phyloP scores from a whole-genome alignment of 2,888 invertebrate genomes.

The Teinopalpus imperialis region DNA sequence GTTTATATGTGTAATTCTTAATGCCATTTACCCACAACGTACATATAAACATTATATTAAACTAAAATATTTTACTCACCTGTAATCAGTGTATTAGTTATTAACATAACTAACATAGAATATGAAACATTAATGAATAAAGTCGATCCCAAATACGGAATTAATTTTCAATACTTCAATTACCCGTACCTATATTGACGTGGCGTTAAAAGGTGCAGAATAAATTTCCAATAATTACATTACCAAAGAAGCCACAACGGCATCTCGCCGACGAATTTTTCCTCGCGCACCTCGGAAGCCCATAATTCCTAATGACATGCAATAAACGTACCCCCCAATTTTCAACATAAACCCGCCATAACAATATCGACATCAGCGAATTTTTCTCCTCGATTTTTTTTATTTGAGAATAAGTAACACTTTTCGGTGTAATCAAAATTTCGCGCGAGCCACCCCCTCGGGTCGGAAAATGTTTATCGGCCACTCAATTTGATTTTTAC shows the following conservation, averaged over 20 bases:
- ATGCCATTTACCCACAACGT: too few species aligned
- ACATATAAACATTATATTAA: too few species aligned
- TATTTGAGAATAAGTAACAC: constrained; percentile 80
- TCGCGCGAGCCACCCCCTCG: constrained; percentile 46
- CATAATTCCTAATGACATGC: constrained; percentile 83
- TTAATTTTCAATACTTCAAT: too few species aligned
- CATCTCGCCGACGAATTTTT: constrained; percentile 65
- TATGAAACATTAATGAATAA: too few species aligned
- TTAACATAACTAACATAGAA: too few species aligned
- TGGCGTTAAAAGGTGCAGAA: constrained; percentile 57
- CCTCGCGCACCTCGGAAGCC: constrained; percentile 70
- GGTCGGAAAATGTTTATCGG: constrained; percentile 68
- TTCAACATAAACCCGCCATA: constrained; percentile 81
- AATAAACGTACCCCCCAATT: constrained; percentile 82
- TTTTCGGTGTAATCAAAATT: constrained; percentile 79
- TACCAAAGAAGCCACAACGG: constrained; percentile 64
- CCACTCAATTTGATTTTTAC: constrained; percentile 79
- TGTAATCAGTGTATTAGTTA: too few species aligned
- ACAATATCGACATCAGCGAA: constrained; percentile 82
- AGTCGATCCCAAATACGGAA: too few species aligned
- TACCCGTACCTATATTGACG: too few species aligned
- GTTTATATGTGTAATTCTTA: too few species aligned
- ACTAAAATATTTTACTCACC: too few species aligned
- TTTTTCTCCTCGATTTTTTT: constrained; percentile 60
- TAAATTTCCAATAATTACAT: constrained; percentile 81